Evolutionary conservation across 2,113 vertebrate genomes (phyloP), one percentile per base, ranked within the genome.

Genomic region (Scomber colias): DNA sequence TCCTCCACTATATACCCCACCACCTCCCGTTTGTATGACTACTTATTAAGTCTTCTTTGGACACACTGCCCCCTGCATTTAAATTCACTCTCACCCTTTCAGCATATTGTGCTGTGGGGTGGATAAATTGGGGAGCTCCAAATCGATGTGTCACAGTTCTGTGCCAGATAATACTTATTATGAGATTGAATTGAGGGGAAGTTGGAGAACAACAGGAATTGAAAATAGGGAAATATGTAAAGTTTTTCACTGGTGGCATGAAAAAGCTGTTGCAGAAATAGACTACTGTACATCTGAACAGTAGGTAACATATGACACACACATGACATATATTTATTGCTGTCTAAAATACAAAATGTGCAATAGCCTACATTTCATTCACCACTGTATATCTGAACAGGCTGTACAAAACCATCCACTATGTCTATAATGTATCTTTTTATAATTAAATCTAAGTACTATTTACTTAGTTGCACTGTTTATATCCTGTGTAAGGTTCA

Each of bases 211-310:
- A 81, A 76, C 71, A 77, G 82, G 84, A 90, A 87, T 88, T 84
- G 71, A 87, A 85, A 91, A 91, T 71, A 82, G 64, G 77, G 88
- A 90, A 88, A 90, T 69, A 82, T 81, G 57, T 73, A 67, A 49
- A 70, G 62, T 5, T 14, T 56, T 82, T 71, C 46, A 57, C 31
- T 72, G 57, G 49, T 68, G 44, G 24, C 11, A 27, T 63, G 35
- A 79, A 86, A 83, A 75, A 81, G 48, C 19, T 56, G 51, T 66
- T 72, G 31, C 68, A 19, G 56, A 71, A 45, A 79, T 73, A 70
- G 40, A 49, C 24, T 66, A 63, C 68, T 76, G 31, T 69, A 40
- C 9, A 7, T 40, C 35, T 40, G 5, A 40, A 40, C 7, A 6
- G 31, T 35, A 35, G 31, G 31, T 7, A 35, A 40, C 35, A 40